Evolutionary conservation across 1,140 invertebrate genomes (phyloP), one percentile per base, ranked within the genome.

Genomic region (Phocides pigmalion): DNA sequence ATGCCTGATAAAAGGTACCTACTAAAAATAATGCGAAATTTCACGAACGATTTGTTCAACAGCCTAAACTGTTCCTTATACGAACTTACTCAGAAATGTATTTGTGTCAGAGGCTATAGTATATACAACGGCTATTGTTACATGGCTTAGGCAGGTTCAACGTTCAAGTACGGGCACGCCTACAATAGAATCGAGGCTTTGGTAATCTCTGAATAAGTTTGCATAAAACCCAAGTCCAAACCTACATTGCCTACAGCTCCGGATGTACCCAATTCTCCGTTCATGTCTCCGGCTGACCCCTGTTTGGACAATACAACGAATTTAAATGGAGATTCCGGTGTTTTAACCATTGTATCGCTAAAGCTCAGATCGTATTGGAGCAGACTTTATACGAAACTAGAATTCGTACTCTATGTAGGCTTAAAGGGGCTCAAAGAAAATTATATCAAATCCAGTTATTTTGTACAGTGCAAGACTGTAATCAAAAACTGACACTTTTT

Each of bases 221-320:
- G 20, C 53, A 42, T 56, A 41, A 42, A 56, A 42, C 37, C 37
- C 19, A 22, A 19, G 22, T 56, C n/a, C 39, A 54, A 54, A 37
- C 37, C 22, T 66, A 66, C 64, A 54, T 37, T 50, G 35, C n/a
- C 42, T 62, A 56, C 20, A 22, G 54, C 22, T 50, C 63, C 77
- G 74, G 77, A 72, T 62, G 66, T 46, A 50, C 58, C 41, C 58
- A 66, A 56, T 56, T 64, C 67, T 47, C 65, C 64, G 59, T 72
- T 66, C 56, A 59, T 19, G 61, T 64, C 62, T 49, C 66, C 67
- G 28, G 64, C 39, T 67, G 64, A 68, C 50, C 64, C 66, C 64
- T 66, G 61, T 70, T 70, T 49, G 72, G 59, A 71, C 62, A 77
- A 67, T 68, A 64, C 41, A 64, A 54, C 56, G 53, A 63, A 70